Conservation (phyloP, 2,888 invertebrate species). For the Erebia ligea region DNA sequence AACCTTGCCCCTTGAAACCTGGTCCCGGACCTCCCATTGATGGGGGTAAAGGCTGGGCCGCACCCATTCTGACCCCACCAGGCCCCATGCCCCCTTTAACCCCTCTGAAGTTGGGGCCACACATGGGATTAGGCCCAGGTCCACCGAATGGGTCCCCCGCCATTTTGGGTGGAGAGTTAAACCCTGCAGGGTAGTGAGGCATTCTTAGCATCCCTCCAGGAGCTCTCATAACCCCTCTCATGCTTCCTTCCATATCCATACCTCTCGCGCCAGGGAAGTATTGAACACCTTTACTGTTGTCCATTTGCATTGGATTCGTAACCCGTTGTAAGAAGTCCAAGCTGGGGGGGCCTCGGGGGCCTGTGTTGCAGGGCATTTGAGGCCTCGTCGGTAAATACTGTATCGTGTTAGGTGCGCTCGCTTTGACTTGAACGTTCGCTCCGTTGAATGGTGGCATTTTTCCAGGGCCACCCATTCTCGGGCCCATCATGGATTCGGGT, state of each 20-base stretch:
- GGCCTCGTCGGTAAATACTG: conserved; percentile 98
- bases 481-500: conserved; percentile 86
- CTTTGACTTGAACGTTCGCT: conserved; percentile 95
- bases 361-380: conserved; percentile 88
- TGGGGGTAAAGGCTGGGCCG: conserved; percentile 89
- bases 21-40: conserved; percentile 88
- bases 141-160: conserved; percentile 64
- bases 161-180: conserved; percentile 77
- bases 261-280: conserved; percentile 87
- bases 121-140: conserved; percentile 59
- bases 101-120: conserved; percentile 70
- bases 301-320: conserved; percentile 92
- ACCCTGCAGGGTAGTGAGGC: conserved; percentile 76
- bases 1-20: conserved; percentile 90
- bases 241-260: conserved; percentile 79
- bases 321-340: conserved; percentile 95
- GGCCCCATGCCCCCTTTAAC: conserved; percentile 69
- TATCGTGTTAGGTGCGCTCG: conserved; percentile 98
- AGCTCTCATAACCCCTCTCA: conserved; percentile 77
- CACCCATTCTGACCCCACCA: conserved; percentile 65
- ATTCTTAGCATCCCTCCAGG: conserved; percentile 67
- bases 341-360: conserved; percentile 92
- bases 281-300: conserved; percentile 84
- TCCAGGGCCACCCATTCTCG: conserved; percentile 83
- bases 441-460: conserved; percentile 84